Evolutionary conservation across 2,113 vertebrate species (phyloP), one percentile per base, ranked within the genome.

Genomic region (Natator depressus): DNA sequence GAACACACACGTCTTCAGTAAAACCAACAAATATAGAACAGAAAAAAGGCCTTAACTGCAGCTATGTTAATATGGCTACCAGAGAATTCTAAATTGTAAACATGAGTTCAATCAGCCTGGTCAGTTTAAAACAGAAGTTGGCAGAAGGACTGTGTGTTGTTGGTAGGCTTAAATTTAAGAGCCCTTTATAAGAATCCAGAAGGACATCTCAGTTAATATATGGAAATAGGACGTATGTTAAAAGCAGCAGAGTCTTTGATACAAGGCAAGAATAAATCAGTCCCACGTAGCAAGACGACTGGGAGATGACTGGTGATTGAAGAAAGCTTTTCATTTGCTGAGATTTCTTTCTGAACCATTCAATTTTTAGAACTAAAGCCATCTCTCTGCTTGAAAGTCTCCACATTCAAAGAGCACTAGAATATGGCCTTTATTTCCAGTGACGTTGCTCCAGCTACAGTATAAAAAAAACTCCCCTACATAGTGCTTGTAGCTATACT

Each of bases 201-300:
- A 95, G 51, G 91, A 82, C 1, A 1, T 80, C 29, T 80, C 78
- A 89, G 78, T 80, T 96, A 97, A 97, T 94, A 90, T 87, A 95
- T 96, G 97, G 96, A 97, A 98, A 95, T 94, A 95, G 95, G 95
- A 72, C 88, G 94, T 80, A 93, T 65, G 79, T 82, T 96, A 93
- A 96, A 98, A 93, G 91, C 62, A 96, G 57, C 46, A 94, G 69
- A 72, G 91, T 51, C 89, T 97, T 91, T 94, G 85, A 97, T 84
- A 95, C 24, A 35, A 94, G 89, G 59, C 82, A 96, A 51, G 84
- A 90, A 83, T 96, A 95, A 92, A 81, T 17, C 31, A 54, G 13
- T 85, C 54, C 80, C 89, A 82, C 87, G 24, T 2, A 94, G 72
- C 16, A n/a, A 76, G 84, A 95, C 72, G 88, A 81, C 94, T 80